A percentile compares a stretch with the other conserved stretches of the same genome.
Evolutionary conservation across 2,113 vertebrate genomes (phyloP).

Genomic region (Anarhynchus alexandrinus): DNA sequence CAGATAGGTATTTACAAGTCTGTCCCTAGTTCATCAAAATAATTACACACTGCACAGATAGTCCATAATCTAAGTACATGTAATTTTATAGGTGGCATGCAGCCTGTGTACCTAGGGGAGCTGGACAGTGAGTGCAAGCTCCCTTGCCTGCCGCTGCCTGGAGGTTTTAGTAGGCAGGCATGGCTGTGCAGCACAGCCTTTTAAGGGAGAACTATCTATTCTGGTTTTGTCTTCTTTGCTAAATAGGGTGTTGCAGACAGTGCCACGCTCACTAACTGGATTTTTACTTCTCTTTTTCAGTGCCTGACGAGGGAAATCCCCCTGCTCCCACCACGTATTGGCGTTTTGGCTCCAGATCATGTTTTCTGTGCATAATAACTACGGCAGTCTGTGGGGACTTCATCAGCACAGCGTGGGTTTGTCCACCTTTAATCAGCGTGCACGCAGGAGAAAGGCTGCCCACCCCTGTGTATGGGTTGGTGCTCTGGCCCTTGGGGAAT

Average conservation of each 20-base stretch:
- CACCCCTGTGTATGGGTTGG: background rate
- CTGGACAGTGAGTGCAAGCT: background rate
- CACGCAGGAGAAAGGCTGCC: background rate
- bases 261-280: fast-evolving
- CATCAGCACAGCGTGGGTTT: background rate
- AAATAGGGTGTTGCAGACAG: background rate
- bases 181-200: background rate
- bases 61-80: too few species aligned
- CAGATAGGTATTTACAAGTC: background rate
- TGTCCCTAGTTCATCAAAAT: background rate
- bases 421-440: slow-evolving; percentile 24
- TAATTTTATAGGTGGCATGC: background rate
- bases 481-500: background rate
- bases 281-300: background rate
- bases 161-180: background rate
- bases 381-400: background rate
- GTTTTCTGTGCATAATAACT: background rate
- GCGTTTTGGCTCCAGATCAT: background rate
- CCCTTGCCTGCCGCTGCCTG: background rate
- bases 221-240: background rate
- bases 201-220: slow-evolving; percentile 40
- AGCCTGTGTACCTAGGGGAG: fast-evolving
- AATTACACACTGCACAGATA: background rate
- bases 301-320: background rate
- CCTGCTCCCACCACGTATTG: background rate